phyloP scores from a whole-genome alignment of 2,113 vertebrate genomes.

The Rhabdomys dilectus region DNA sequence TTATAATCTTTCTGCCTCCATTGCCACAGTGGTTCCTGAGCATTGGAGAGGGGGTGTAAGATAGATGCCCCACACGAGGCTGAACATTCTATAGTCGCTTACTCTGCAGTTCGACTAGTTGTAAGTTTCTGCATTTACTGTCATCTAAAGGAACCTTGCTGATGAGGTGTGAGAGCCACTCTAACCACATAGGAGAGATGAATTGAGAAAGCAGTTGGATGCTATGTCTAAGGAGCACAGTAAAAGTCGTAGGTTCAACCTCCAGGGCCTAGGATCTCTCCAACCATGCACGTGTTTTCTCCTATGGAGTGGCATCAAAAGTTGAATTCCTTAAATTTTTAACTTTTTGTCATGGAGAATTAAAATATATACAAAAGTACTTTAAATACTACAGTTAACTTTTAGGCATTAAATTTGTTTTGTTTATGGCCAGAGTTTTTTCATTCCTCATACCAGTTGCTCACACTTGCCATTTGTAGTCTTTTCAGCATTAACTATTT shows the following conservation, averaged over 20 bases:
- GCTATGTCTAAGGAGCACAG: background rate
- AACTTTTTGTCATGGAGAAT: background rate
- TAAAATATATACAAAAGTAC: background rate
- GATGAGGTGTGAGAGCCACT: background rate
- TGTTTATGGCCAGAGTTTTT: background rate
- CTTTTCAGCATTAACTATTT: background rate
- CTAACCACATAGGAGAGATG: background rate
- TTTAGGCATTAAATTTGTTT: background rate
- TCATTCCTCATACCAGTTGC: background rate
- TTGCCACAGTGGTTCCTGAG: background rate
- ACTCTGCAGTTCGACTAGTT: background rate
- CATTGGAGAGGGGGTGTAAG: too few species aligned
- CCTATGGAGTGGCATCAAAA: background rate
- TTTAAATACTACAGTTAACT: background rate
- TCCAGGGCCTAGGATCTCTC: background rate
- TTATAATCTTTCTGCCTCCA: background rate
- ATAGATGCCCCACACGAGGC: background rate
- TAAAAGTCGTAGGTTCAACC: background rate
- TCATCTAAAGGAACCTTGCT: background rate
- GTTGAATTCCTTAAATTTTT: background rate
- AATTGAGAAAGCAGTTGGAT: background rate
- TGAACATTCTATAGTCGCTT: background rate
- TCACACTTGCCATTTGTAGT: background rate
- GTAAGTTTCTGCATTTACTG: background rate
- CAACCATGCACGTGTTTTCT: background rate